Evolutionary conservation across 2,888 invertebrate species (phyloP).

Genomic region (Octonoba sinensis): DNA sequence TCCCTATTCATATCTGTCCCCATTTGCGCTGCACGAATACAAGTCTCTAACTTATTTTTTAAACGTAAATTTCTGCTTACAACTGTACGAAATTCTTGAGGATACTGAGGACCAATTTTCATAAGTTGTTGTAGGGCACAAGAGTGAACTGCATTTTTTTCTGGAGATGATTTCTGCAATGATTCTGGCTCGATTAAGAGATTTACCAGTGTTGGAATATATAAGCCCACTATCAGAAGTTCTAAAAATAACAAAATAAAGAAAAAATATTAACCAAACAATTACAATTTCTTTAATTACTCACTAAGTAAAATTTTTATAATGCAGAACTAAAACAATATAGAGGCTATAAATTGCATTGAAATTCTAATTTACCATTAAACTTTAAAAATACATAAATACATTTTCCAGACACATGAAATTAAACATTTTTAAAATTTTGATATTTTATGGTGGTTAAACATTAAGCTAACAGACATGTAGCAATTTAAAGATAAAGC

Average conservation of each 20-base stretch:
- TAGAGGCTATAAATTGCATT: neutral
- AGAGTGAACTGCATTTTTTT: slow-evolving; percentile 84
- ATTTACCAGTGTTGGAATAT: slow-evolving; percentile 91
- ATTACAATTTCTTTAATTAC: too few relatives aligned
- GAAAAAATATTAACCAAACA: slow-evolving; percentile 1
- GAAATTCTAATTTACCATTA: too few relatives aligned
- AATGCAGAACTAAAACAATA: too few relatives aligned
- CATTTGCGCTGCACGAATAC: slow-evolving; percentile 74
- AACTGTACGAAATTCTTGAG: slow-evolving; percentile 91
- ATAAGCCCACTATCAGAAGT: slow-evolving; percentile 87
- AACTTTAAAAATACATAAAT: too few relatives aligned
- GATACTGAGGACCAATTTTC: slow-evolving; percentile 91
- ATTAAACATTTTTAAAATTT: too few relatives aligned
- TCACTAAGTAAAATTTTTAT: too few relatives aligned
- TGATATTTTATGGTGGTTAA: too few relatives aligned
- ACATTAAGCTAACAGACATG: too few relatives aligned
- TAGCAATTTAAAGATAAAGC: too few relatives aligned
- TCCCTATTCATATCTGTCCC: slow-evolving; percentile 28
- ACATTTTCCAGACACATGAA: too few relatives aligned
- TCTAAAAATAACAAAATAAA: slow-evolving; percentile 75
- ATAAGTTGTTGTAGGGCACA: slow-evolving; percentile 90
- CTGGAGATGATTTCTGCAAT: slow-evolving; percentile 76
- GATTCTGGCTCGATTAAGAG: slow-evolving; percentile 80
- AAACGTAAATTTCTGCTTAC: slow-evolving; percentile 87
- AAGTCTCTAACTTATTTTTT: slow-evolving; percentile 85